Evolutionary conservation across 2,888 invertebrate genomes (phyloP), one percentile per base, ranked within the genome.

Genomic region (Hydriomena furcata): DNA sequence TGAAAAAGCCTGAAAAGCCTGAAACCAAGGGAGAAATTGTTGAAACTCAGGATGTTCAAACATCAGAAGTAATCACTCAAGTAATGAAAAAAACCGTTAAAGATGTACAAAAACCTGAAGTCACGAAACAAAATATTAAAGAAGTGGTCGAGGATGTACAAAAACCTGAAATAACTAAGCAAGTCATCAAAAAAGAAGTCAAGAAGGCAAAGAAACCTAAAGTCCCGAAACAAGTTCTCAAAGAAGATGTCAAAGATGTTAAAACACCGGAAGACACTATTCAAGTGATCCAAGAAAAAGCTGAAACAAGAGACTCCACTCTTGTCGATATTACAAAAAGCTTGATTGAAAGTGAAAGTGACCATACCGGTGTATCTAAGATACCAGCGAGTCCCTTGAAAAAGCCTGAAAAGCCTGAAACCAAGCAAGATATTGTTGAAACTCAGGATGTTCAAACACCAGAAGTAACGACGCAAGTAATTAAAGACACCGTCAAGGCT

Each of bases 291-390:
- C 10, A 30, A 27, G 40, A 40, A 40, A 34, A 12, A 12, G 21
- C 10, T 5, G 2, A 10, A 27, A 2, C 10, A 10, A 65, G 63
- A 53, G 66, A 68, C 8, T 54, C 45, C 1, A 50, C 50, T 37
- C 47, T 70, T 4, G 45, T 62, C 8, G 70, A 76, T 49, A 56
- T 70, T 1, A 73, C 71, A 2, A 71, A 67, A 23, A 65, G 46
- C 27, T 61, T 79, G 2, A 69, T 81, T 20, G 70, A 55, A 5
- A 76, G 65, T 59, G 79, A 81, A 53, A 66, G 63, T 20, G 69
- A 68, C 5, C 69, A 81, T 28, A 71, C 73, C 1, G 31, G 47
- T 10, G 32, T 47, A 0, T 58, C 64, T 8, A 61, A 65, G 53
- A 57, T 61, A 48, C 54, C 62, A 32, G 47, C 30, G 0, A 48